Base-by-base conservation (phyloP, 2,888 invertebrate species). In the Deilephila porcellus region DNA sequence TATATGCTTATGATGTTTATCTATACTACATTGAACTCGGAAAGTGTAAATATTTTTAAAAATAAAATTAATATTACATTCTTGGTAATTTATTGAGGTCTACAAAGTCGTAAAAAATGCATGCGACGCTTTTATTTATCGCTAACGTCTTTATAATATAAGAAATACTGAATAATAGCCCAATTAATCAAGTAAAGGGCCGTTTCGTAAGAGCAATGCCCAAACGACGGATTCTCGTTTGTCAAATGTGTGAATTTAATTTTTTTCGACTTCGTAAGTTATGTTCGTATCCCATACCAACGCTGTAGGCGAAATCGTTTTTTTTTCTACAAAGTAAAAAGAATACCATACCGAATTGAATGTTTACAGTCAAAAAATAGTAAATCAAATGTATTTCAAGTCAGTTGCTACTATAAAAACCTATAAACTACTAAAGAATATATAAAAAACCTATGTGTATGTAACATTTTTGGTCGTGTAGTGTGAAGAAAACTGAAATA, bases 211-310 rank as follows among this genome's bases (percentile, higher is more conserved):
- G 63, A 74, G 70, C 76, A 73, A 74, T 76, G 77, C 67, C 74
- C 73, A 78, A 75, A 75, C 78, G 76, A 74, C 74, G 71, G 77
- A 81, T 81, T 80, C 76, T 78, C 80, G 80, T 87, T 86, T 86
- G 85, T 85, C 86, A 83, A 85, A 79, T 77, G 80, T 79, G 80
- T 80, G 78, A 80, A 81, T 83, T 85, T 82, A 80, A 86, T 86
- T 86, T 81, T 85, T 85, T 82, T 84, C 82, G 85, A 89, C 88
- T 88, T 76, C 76, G 75, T 76, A 89, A 85, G 89, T 88, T 78
- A 74, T 76, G 80, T 56, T 6, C 56, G n/a, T n/a, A 56, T 56
- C 45, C 45, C 14, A 45, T 11, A 45, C 45, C 14, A 45, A 14
- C 45, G 2, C 45, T 45, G 45, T 45, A 45, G 45, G 45, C 45